phyloP scores from a whole-genome alignment of 2,888 invertebrate species.

The Dryocosmus kuriphilus region DNA sequence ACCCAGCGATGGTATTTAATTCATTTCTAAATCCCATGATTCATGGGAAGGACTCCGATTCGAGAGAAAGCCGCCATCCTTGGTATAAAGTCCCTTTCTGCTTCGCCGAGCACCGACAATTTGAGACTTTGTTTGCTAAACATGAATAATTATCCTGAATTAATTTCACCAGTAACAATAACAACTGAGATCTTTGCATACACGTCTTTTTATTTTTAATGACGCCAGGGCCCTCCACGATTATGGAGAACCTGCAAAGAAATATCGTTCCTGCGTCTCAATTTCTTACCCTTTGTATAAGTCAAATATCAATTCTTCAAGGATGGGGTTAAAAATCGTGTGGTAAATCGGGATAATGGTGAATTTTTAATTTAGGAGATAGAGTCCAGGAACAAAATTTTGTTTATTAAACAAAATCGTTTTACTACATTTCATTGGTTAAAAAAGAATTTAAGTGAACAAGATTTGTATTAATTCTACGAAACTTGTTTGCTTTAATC shows the following conservation, averaged over 20 bases:
- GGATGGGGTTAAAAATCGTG: neutral
- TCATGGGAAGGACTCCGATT: slow-evolving; percentile 64
- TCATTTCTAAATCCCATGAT: slow-evolving; percentile 74
- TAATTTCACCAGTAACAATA: slow-evolving; percentile 30
- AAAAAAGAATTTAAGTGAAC: too few species aligned
- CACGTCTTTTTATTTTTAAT: neutral
- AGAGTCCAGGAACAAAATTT: too few species aligned
- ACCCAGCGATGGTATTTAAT: slow-evolving; percentile 69
- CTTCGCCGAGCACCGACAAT: slow-evolving; percentile 30
- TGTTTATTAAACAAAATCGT: too few species aligned
- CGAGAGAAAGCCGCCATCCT: slow-evolving; percentile 50
- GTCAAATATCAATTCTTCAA: too few species aligned
- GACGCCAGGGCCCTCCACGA: neutral
- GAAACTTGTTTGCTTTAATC: too few species aligned
- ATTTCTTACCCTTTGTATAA: slow-evolving; percentile 3
- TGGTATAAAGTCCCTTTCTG: slow-evolving; percentile 31
- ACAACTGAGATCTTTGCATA: neutral
- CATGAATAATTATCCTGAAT: slow-evolving; percentile 40
- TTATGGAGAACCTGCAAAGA: neutral
- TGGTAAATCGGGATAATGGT: neutral
- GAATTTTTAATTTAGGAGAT: too few species aligned
- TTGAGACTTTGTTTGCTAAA: slow-evolving; percentile 40
- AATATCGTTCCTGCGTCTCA: neutral
- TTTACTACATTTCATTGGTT: too few species aligned
- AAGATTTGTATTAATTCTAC: too few species aligned